Evolutionary conservation across 2,888 invertebrate genomes (phyloP).

Genomic region (Caenorhabditis drosophilae): DNA sequence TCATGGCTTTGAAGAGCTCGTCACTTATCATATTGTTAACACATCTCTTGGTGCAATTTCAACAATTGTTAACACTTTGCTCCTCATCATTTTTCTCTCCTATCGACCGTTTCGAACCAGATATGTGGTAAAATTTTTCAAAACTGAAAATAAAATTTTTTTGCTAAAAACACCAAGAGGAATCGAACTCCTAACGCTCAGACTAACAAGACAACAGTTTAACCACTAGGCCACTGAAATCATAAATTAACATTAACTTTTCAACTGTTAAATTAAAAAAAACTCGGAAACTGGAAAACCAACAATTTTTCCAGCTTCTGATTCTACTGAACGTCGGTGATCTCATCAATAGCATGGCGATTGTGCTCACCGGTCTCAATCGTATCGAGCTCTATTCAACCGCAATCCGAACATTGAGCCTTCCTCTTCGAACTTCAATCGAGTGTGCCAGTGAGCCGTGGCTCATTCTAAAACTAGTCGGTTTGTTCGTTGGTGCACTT

Average conservation of each 20-base stretch:
- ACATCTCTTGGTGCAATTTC: conserved; percentile 46
- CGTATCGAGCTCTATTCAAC: conserved; percentile 51
- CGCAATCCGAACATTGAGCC: conserved; percentile 26
- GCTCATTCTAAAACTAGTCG: conserved; percentile 52
- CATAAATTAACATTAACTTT: no score
- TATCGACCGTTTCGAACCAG: conserved; percentile 45
- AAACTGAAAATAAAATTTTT: no score
- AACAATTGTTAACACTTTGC: conserved; percentile 37
- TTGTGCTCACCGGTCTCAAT: conserved; percentile 53
- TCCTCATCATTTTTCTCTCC: conserved; percentile 46
- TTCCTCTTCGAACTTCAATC: conserved; percentile 47
- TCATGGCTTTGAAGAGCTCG: conserved; percentile 41
- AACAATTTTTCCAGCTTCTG: conserved; percentile 48
- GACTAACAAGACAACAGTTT: no score
- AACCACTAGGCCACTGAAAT: no score
- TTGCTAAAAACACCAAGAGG: no score
- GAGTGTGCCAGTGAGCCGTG: conserved; percentile 53
- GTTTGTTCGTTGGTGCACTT: conserved; percentile 21
- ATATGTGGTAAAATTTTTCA: conserved; percentile 54
- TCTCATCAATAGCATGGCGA: conserved; percentile 51
- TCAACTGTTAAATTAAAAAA: no score
- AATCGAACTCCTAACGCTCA: no score
- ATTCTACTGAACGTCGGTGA: conserved; percentile 52
- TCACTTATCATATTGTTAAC: conserved; percentile 54
- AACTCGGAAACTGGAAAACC: no score